Base-by-base conservation (phyloP, 2,888 invertebrate species). In the Aquatica leii region DNA sequence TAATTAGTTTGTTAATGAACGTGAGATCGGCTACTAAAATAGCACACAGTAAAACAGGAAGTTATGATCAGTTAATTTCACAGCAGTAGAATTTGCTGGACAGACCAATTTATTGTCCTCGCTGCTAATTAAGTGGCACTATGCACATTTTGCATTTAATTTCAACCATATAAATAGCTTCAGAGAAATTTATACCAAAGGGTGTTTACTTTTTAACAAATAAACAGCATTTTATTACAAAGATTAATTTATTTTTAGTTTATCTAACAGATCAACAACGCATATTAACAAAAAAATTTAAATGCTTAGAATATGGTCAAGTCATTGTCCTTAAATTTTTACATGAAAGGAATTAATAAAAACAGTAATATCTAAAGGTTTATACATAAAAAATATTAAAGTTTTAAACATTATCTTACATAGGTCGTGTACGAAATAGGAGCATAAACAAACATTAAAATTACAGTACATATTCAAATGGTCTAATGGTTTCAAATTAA, bases 251-350 rank as follows among this genome's bases (percentile, higher is more conserved):
- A 75, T 76, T 71, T 46, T 69, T 73, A 72, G 73, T 73, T 74
- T 74, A 73, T 77, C 76, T 76, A 76, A 77, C 77, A 75, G 76
- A 75, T 77, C 77, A 77, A 77, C 77, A 77, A 77, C 75, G 76
- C 73, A 75, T 73, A 74, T 72, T 70, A 75, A 75, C 72, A 75
- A 71, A 74, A 76, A 71, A 69, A 73, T 65, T 54, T 57, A 69
- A 67, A 65, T 65, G 57, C 65, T 65, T 65, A 65, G 52, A 65
- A 54, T 62, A 65, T 65, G 65, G 59, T 62, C 58, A 60, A 64
- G 52, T 61, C 58, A 56, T 37, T 59, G 59, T 63, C 55, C 55
- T 34, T 63, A 34, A 58, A 59, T 58, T 61, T 65, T 43, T 52
- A 59, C 59, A 40, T 41, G 53, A 50, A 62, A 52, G 53, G 57